Evolutionary conservation across 2,888 invertebrate genomes (phyloP), one percentile per base, ranked within the genome.

Genomic region (Lacanobia oleracea): DNA sequence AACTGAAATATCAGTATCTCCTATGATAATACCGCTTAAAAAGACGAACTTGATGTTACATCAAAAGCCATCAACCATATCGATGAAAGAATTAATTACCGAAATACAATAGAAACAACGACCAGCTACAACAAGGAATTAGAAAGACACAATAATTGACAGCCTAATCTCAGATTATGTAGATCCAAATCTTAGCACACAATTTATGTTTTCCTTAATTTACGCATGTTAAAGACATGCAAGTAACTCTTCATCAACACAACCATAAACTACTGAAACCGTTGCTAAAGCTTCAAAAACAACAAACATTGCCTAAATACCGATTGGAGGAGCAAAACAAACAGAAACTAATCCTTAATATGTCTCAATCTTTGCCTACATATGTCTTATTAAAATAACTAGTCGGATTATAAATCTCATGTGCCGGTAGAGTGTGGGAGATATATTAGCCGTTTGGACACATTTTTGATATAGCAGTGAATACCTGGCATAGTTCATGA

Each of bases 391-490:
- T 88, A 86, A 87, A 90, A 91, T 91, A 91, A 92, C 90, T 87
- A 78, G 79, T 81, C 37, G 84, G 75, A 83, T 82, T 77, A 92
- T 93, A 93, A 93, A 92, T 93, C 88, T 84, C 67, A 64, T 61
- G 48, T 92, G 92, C 93, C 93, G 93, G 93, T 88, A 93, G 92
- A 70, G 56, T 50, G 59, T n/a, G 16, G 40, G 50, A 77, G 67
- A 86, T 81, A 86, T 82, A 81, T 86, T 81, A 72, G 37, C 50
- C 65, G 70, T 75, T 83, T 71, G 56, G 87, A 86, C 83, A 85
- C 81, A 86, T 86, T 83, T 83, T 85, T 86, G 85, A 84, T 76
- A 67, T 75, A 74, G 56, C 65, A 48, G 12, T 37, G 69, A 84
- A 85, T 86, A 84, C 75, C 79, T 83, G 74, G 64, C 80, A 79